These are phyloP conservation scores for Trididemnum clinides DNA, from an alignment of 23 tunicate species.

Conservation along the genomic window DNA sequence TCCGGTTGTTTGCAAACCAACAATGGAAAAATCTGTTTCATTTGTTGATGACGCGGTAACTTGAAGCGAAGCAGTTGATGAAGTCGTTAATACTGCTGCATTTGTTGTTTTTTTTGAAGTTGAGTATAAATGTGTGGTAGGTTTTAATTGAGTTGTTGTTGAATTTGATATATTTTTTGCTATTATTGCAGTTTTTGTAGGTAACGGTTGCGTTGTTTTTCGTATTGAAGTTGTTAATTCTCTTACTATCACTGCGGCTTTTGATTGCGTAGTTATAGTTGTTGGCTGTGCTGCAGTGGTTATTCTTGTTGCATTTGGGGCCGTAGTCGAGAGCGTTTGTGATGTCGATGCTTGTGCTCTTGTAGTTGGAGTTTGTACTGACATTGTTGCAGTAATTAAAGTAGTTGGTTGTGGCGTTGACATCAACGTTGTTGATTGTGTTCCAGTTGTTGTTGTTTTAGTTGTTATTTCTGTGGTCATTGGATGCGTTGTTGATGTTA, in stretches of 20 bases:
- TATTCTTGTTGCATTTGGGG: neutral
- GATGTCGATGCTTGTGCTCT: neutral
- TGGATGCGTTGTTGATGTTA: neutral
- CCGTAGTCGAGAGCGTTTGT: neutral
- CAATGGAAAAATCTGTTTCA: too few species aligned
- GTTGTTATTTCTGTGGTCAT: neutral
- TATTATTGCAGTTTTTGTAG: neutral
- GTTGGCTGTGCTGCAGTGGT: neutral
- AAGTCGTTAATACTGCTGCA: too few species aligned
- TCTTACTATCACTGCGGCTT: neutral
- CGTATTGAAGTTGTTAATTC: neutral
- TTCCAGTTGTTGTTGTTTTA: neutral
- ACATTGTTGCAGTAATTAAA: neutral
- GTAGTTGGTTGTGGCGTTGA: neutral
- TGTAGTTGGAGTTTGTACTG: neutral
- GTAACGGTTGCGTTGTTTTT: neutral
- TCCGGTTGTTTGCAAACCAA: too few species aligned
- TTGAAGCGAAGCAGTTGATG: too few species aligned
- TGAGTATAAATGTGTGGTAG: too few species aligned
- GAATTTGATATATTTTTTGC: neutral
- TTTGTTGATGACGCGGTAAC: too few species aligned
- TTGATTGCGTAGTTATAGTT: neutral
- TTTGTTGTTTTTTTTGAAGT: too few species aligned
- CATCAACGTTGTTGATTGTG: neutral
- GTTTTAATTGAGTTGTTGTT: neutral